Evolutionary conservation across 1,140 invertebrate species (phyloP), one percentile per base, ranked within the genome.

Genomic region (Berghia stephanieae): DNA sequence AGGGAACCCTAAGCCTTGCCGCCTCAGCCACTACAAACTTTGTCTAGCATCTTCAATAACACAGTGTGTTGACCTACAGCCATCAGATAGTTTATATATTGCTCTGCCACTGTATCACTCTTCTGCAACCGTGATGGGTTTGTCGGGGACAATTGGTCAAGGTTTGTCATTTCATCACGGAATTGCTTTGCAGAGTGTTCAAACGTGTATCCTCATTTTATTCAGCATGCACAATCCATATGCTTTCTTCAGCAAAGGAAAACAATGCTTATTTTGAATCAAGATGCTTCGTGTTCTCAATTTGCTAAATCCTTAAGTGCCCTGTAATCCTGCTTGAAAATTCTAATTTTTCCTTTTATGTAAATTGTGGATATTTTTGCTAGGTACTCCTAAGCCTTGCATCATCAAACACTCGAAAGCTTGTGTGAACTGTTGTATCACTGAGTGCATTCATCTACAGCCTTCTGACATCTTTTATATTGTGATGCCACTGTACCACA

Each of bases 81-180:
- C 77, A 13, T 57, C 77, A 8, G 86, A 87, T 71, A 81, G 77
- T 40, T 38, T 87, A 1, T 87, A 87, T 70, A 81, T 79, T 8
- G 78, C 74, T 40, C 80, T 85, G 4, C 86, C 86, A 10, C 73
- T 87, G 16, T 87, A 86, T 49, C 86, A 87, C 68, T 83, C 79
- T 70, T 80, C 83, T 42, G 85, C 81, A 13, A 77, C 73, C 34
- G 68, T 75, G 16, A 43, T 87, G 0, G 83, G 81, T 66, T 44
- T 86, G 2, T 82, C 80, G 55, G 79, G 77, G 2, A 75, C 72
- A 43, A 10, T 75, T 13, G 13, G 42, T 10, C 43, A 40, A 75
- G 72, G 72, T 75, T 24, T 18, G 57, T 16, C 8, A 27, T 10
- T 18, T 63, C 27, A 10, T 18, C 27, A 31, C 27, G 13, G 27